Evolutionary conservation across 92 coral and sea anemone species (phyloP).

Genomic region (Epizoanthus illoricatus): DNA sequence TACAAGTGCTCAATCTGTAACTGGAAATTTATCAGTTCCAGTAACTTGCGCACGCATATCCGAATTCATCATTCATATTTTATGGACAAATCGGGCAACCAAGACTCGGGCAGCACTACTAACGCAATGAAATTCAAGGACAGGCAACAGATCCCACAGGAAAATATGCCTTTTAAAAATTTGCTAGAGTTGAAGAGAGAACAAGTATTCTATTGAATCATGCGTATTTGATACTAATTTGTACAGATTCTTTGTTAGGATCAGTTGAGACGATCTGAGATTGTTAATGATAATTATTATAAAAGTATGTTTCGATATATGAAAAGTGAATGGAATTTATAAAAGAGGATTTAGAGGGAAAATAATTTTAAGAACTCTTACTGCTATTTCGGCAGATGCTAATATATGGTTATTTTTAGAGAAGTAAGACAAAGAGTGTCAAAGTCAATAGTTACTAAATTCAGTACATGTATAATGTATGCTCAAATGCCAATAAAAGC

Average conservation of each 20-base stretch:
- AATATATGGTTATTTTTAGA: conserved; percentile 1
- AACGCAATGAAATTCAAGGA: conserved; percentile 42
- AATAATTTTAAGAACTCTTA: neutral
- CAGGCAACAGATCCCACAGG: conserved; percentile 59
- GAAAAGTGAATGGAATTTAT: neutral
- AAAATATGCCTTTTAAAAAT: conserved; percentile 76
- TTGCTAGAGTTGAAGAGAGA: conserved; percentile 69
- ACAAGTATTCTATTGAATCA: conserved; percentile 66
- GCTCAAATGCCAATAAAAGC: conserved; percentile 9
- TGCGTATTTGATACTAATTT: conserved; percentile 1
- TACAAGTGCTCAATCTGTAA: conserved; percentile 95
- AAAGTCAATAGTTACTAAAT: neutral
- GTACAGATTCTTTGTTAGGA: conserved; percentile 8
- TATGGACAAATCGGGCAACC: conserved; percentile 64
- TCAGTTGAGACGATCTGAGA: neutral
- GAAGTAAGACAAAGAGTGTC: no score
- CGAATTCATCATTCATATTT: conserved; percentile 93
- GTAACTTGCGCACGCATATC: conserved; percentile 95
- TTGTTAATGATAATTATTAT: neutral
- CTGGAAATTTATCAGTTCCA: conserved; percentile 99
- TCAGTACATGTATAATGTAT: neutral
- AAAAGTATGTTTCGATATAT: neutral
- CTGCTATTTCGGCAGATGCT: neutral
- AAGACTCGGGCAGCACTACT: conserved; percentile 3
- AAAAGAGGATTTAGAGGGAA: neutral